These are phyloP conservation scores for Saxidomus purpurata DNA, from an alignment of 1,140 invertebrate species.

Conservation along the genomic window DNA sequence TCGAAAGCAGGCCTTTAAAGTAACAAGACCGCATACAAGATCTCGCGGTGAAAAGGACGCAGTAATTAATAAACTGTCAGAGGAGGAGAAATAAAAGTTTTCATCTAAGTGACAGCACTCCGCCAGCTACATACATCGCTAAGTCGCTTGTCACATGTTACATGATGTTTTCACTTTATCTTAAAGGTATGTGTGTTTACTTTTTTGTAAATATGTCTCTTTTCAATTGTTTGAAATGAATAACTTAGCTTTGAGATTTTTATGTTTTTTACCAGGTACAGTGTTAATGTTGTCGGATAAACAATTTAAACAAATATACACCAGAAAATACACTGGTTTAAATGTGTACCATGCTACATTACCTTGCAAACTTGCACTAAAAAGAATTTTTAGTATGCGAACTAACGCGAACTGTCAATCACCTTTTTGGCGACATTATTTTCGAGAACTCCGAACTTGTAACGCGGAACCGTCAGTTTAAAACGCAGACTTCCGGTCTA, in stretches of 20 bases:
- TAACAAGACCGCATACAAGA: background rate
- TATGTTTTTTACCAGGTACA: background rate
- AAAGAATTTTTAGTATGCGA: too few species aligned
- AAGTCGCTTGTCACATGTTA: constrained; percentile 16
- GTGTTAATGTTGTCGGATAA: background rate
- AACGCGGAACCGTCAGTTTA: background rate
- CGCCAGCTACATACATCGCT: background rate
- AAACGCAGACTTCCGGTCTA: constrained; percentile 29
- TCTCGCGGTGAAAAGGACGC: constrained; percentile 8
- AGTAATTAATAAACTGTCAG: constrained; percentile 49
- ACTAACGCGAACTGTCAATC: background rate
- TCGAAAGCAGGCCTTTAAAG: too few species aligned
- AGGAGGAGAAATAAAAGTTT: constrained; percentile 35
- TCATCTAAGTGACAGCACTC: constrained; percentile 26
- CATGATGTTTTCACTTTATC: constrained; percentile 27
- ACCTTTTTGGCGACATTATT: background rate
- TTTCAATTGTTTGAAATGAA: constrained; percentile 9
- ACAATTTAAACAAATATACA: constrained; percentile 10
- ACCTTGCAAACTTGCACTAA: too few species aligned
- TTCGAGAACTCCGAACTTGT: background rate
- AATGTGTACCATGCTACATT: too few species aligned
- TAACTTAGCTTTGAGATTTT: background rate
- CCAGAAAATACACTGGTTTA: too few species aligned
- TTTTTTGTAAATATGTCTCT: constrained; percentile 23
- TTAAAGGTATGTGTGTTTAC: constrained; percentile 20